Conservation (phyloP, 1,140 invertebrate genomes). For the Lycorma delicatula region DNA sequence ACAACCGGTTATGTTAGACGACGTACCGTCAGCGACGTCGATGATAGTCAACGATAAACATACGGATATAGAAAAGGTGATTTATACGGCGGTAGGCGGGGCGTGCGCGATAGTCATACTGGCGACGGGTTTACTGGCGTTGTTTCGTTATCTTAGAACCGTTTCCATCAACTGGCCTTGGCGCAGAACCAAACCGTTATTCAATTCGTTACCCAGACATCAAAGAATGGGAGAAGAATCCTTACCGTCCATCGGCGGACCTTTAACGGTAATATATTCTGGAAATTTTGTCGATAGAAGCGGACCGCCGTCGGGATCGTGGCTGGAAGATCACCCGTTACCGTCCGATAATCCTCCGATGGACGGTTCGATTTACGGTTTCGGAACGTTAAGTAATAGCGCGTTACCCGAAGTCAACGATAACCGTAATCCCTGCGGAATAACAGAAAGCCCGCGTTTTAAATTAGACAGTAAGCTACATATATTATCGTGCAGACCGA, state of each 20-base stretch:
- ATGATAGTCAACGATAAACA: slow-evolving; percentile 24
- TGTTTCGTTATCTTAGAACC: slow-evolving; percentile 25
- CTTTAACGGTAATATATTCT: slow-evolving; percentile 32
- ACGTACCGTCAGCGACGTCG: slow-evolving; percentile 15
- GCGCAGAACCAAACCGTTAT: slow-evolving; percentile 24
- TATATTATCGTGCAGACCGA: slow-evolving; percentile 27
- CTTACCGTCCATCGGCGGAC: slow-evolving; percentile 13
- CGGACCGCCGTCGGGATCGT: slow-evolving; percentile 25
- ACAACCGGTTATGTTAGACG: slow-evolving; percentile 25
- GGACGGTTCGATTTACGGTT: slow-evolving; percentile 21
- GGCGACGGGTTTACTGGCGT: slow-evolving; percentile 22
- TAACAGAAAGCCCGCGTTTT: slow-evolving; percentile 24
- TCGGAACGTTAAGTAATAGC: slow-evolving; percentile 17
- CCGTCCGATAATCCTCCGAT: slow-evolving; percentile 9
- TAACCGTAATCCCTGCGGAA: not conserved
- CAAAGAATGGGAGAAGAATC: slow-evolving; percentile 21
- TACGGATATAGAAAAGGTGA: slow-evolving; percentile 29
- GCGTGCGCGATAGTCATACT: slow-evolving; percentile 26
- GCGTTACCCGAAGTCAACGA: slow-evolving; percentile 18
- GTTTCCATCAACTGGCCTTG: slow-evolving; percentile 27
- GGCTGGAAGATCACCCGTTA: slow-evolving; percentile 27
- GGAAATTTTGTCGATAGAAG: slow-evolving; percentile 30
- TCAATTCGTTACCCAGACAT: slow-evolving; percentile 17
- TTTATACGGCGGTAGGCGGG: slow-evolving; percentile 29
- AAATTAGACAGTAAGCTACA: slow-evolving; percentile 25